Evolutionary conservation across 2,797 vertebrate genomes (phyloP), one percentile per base, ranked within the genome.

Genomic region (Buceros bicornis): DNA sequence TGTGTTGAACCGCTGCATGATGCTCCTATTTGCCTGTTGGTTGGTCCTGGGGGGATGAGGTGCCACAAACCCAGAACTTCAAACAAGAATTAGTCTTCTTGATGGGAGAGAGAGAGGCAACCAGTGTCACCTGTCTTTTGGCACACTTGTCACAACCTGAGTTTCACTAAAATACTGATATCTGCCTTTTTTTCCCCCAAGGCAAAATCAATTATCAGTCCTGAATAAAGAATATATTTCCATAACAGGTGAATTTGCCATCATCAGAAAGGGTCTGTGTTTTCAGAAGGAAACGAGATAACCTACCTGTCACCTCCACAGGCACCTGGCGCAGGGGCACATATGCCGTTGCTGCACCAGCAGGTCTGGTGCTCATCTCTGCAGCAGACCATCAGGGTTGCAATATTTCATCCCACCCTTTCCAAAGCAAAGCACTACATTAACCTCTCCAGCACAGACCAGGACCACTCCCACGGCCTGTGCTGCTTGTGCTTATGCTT

Each of bases 231-330:
- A 81, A 31, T 31, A 3, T 16, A 69, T 95, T 96, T 93, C 95
- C 84, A 31, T 6, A 71, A 71, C 81, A 97, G 92, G 88, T 76
- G 72, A 72, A 72, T 70, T 18, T 85, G 64, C 53, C 62, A 73
- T 89, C 89, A 87, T 25, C 83, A 92, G 71, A 91, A 51, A 60
- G 40, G 26, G 95, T 96, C 96, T 97, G 85, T 95, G 90, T 95
- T 97, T 76, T 90, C 91, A 95, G 61, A 93, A 97, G 98, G 98
- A 99, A 98, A 97, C 0, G 1, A 94, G 92, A 98, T 97, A 97
- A 93, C 57, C 45, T 85, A 86, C 96, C 91, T 89, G 42, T 50
- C 87, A 71, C 93, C 48, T 78, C 35, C 86, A 72, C 28, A 73
- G 37, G 45, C 45, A 53, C 29, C 40, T 4, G 1, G 16, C 21